These are phyloP conservation scores for Miltochrista miniata DNA, from an alignment of 2,888 invertebrate genomes.

Conservation along the genomic window DNA sequence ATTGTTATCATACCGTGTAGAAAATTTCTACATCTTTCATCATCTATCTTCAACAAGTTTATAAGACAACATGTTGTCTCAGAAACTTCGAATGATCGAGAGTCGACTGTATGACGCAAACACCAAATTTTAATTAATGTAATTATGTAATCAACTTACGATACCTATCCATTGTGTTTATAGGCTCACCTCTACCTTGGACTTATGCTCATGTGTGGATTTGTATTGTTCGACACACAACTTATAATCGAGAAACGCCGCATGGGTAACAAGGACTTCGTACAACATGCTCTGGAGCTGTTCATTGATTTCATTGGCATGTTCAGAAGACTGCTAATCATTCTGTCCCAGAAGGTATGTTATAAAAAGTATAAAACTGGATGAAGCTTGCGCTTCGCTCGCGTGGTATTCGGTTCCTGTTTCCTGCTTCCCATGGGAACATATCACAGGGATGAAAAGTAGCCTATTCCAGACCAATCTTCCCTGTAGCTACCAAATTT, in stretches of 20 bases:
- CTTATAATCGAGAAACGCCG: constrained; percentile 96
- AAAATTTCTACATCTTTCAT: too few relatives aligned
- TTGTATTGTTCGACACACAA: constrained; percentile 98
- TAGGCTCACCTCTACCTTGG: constrained; percentile 94
- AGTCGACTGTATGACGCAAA: too few relatives aligned
- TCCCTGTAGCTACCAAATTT: too few relatives aligned
- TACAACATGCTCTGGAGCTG: constrained; percentile 95
- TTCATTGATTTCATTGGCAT: constrained; percentile 98
- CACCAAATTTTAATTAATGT: neutral
- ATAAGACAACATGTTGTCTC: too few relatives aligned
- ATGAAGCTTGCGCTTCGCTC: neutral
- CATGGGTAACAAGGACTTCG: constrained; percentile 95
- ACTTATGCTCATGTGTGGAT: constrained; percentile 95
- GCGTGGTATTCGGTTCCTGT: neutral
- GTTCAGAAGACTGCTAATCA: constrained; percentile 95
- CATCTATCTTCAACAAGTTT: too few relatives aligned
- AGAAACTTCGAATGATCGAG: neutral
- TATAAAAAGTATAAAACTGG: neutral
- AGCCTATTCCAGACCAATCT: too few relatives aligned
- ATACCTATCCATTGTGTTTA: constrained; percentile 17
- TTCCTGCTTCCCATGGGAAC: too few relatives aligned
- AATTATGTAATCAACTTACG: neutral
- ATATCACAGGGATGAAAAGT: too few relatives aligned
- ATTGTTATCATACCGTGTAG: too few relatives aligned
- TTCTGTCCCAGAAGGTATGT: constrained; percentile 93